phyloP scores from a whole-genome alignment of 2,888 invertebrate species.

The Selenia dentaria region DNA sequence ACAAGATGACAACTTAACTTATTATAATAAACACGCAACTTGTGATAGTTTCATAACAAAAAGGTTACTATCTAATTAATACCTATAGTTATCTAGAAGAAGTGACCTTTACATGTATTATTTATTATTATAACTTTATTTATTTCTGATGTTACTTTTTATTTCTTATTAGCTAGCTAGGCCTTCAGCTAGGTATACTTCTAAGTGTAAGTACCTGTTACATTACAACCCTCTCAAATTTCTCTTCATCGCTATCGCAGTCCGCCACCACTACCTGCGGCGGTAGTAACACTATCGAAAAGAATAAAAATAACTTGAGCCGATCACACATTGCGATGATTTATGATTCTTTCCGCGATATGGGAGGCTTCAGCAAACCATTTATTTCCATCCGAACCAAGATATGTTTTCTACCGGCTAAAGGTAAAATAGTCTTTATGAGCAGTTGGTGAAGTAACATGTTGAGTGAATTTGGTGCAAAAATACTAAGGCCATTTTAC shows the following conservation, averaged over 20 bases:
- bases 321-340: constrained; percentile 27
- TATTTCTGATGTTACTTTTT: too few relatives aligned
- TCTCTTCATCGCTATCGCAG: constrained; percentile 19
- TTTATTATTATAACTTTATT: too few relatives aligned
- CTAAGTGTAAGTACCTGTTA: too few relatives aligned
- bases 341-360: constrained; percentile 23
- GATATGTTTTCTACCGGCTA: not conserved
- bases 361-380: constrained; percentile 18
- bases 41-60: too few relatives aligned
- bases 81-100: too few relatives aligned
- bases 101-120: too few relatives aligned
- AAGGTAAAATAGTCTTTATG: constrained; percentile 11
- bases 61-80: too few relatives aligned
- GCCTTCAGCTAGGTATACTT: too few relatives aligned
- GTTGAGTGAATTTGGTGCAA: constrained; percentile 3
- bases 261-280: constrained; percentile 11
- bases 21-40: too few relatives aligned
- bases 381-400: constrained; percentile 23
- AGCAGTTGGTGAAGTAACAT: not conserved
- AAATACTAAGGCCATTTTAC: constrained; percentile 16
- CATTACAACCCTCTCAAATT: constrained; percentile 7
- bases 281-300: not conserved
- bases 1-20: too few relatives aligned
- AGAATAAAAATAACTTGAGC: constrained; percentile 25
- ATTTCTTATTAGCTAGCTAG: too few relatives aligned